Evolutionary conservation across 2,113 vertebrate genomes (phyloP).

Genomic region (Trogon surrucura): DNA sequence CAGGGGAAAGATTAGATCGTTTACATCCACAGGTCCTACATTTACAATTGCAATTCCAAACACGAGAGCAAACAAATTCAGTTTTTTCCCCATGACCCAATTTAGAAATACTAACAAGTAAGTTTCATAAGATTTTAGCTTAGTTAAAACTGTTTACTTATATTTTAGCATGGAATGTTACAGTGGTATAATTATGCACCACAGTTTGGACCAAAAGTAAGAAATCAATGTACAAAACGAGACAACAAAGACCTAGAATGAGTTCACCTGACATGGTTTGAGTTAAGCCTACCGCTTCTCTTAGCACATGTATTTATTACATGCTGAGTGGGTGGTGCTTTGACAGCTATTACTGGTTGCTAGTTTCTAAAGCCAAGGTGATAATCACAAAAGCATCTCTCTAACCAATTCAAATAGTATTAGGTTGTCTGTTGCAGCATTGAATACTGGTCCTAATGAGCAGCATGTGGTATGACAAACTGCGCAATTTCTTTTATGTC

Average conservation of each 20-base stretch:
- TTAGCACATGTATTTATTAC: not conserved
- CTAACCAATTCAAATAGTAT: not conserved
- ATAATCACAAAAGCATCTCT: not conserved
- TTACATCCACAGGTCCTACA: not conserved
- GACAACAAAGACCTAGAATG: not conserved
- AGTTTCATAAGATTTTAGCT: not conserved
- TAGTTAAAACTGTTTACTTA: not conserved
- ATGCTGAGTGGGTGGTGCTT: not conserved
- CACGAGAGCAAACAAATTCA: not conserved
- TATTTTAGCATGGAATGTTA: not conserved
- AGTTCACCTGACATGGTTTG: not conserved
- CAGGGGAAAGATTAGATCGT: not conserved
- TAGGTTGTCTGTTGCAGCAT: not conserved
- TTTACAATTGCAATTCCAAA: not conserved
- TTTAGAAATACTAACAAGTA: not conserved
- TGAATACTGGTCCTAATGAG: not conserved
- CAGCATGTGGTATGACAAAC: not conserved
- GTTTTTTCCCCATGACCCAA: not conserved
- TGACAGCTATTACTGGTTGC: not conserved
- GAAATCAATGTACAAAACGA: not conserved
- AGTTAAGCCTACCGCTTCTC: not conserved
- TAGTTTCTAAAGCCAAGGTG: constrained; percentile 26
- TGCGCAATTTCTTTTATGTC: not conserved
- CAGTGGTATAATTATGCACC: not conserved
- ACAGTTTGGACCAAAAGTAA: not conserved